These are phyloP conservation scores for Myotis pilosus DNA, from an alignment of 2,797 vertebrate genomes.

Conservation along the genomic window DNA sequence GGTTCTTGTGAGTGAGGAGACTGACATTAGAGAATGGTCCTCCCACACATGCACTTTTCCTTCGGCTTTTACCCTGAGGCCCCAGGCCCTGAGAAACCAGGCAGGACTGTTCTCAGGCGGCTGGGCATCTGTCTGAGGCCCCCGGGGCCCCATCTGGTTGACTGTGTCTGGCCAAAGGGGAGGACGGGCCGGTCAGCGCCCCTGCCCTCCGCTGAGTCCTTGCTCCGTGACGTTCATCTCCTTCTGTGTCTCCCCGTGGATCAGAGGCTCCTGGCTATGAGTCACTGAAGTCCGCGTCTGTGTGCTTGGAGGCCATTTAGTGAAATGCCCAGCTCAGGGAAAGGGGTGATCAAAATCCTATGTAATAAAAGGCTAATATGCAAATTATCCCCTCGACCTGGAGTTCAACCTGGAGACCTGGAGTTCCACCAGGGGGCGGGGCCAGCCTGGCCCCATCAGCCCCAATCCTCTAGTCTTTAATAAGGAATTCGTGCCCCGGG, in stretches of 20 bases:
- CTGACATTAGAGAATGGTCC: conserved; percentile 62
- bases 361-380: too few species aligned
- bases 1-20: conserved; percentile 73
- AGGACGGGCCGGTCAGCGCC: background rate
- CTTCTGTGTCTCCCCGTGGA: background rate
- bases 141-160: background rate
- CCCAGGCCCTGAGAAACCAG: background rate
- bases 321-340: background rate
- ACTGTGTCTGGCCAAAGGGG: background rate
- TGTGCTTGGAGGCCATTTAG: background rate
- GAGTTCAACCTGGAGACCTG: too few species aligned
- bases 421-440: too few species aligned
- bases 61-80: background rate
- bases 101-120: background rate
- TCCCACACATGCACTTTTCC: background rate
- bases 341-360: background rate
- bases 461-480: background rate
- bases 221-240: background rate
- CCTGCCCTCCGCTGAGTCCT: background rate
- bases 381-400: too few species aligned
- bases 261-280: background rate
- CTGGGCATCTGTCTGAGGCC: background rate
- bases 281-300: background rate
- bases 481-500: background rate
- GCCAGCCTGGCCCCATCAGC: too few species aligned